These are phyloP conservation scores for Acrocephalus scirpaceus DNA, from an alignment of 2,797 vertebrate genomes.

Conservation along the genomic window DNA sequence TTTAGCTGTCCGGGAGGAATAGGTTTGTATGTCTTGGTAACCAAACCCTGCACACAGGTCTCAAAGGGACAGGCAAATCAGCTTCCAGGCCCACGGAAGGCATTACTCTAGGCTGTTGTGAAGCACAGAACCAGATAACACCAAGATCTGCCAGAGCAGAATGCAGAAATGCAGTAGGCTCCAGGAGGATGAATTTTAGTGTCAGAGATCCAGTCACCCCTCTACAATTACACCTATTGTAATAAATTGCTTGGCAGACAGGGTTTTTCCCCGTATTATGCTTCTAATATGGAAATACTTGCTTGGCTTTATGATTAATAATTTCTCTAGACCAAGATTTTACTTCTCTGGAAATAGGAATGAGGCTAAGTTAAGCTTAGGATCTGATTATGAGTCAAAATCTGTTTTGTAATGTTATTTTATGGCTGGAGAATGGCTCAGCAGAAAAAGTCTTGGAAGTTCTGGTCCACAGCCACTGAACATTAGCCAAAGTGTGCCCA, in stretches of 20 bases:
- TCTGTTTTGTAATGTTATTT: neutral
- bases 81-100: neutral
- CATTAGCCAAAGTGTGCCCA: neutral
- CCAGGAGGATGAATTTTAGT: neutral
- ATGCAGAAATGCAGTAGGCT: neutral
- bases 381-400: neutral
- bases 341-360: neutral
- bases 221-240: neutral
- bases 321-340: neutral
- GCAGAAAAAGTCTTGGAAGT: neutral
- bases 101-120: neutral
- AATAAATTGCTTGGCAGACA: neutral
- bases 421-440: neutral
- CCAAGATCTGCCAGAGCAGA: neutral
- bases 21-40: neutral
- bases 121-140: neutral
- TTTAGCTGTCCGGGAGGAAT: neutral
- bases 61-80: neutral
- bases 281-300: neutral
- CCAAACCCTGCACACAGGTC: neutral
- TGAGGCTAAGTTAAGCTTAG: neutral
- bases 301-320: neutral
- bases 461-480: neutral
- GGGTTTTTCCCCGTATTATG: neutral
- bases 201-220: neutral